These are phyloP conservation scores for Phacellophora camtschatica DNA, from an alignment of 30 jellyfish, hydroid and myxozoan genomes.

Conservation along the genomic window DNA sequence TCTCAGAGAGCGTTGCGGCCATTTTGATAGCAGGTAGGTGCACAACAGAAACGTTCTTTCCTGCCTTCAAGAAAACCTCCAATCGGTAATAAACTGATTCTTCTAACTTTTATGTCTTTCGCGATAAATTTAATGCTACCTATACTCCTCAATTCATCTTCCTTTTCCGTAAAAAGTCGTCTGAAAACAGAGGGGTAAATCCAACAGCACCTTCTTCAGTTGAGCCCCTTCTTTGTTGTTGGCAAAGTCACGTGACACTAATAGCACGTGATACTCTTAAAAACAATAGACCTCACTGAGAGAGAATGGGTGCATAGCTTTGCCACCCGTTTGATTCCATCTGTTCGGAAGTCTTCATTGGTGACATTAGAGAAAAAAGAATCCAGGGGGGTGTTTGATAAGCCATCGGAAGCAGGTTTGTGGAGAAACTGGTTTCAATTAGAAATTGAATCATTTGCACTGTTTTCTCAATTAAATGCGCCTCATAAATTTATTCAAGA, in stretches of 20 bases:
- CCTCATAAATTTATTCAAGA: too few relatives aligned
- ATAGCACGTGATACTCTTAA: conserved; percentile 4
- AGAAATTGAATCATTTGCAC: too few relatives aligned
- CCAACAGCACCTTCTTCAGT: conserved; percentile 67
- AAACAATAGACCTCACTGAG: conserved; percentile 44
- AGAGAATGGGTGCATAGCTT: conserved; percentile 72
- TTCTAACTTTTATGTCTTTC: not conserved
- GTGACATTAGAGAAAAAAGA: conserved; percentile 40
- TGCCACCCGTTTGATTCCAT: conserved; percentile 74
- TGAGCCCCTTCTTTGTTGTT: conserved; percentile 71
- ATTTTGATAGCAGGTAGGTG: conserved; percentile 37
- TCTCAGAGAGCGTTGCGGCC: conserved; percentile 71
- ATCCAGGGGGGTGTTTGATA: conserved; percentile 29
- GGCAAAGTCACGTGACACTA: conserved; percentile 49
- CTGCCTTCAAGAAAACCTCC: too few relatives aligned
- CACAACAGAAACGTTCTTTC: too few relatives aligned
- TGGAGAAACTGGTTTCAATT: not conserved
- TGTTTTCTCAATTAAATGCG: too few relatives aligned
- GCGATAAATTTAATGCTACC: not conserved
- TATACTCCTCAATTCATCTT: too few relatives aligned
- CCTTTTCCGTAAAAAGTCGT: not conserved
- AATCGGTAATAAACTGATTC: not conserved
- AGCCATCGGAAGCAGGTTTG: not conserved
- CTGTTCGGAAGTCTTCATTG: conserved; percentile 48
- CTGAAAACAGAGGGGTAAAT: conserved; percentile 35